Evolutionary conservation across 2,888 invertebrate genomes (phyloP).

Genomic region (Melanchra persicariae): DNA sequence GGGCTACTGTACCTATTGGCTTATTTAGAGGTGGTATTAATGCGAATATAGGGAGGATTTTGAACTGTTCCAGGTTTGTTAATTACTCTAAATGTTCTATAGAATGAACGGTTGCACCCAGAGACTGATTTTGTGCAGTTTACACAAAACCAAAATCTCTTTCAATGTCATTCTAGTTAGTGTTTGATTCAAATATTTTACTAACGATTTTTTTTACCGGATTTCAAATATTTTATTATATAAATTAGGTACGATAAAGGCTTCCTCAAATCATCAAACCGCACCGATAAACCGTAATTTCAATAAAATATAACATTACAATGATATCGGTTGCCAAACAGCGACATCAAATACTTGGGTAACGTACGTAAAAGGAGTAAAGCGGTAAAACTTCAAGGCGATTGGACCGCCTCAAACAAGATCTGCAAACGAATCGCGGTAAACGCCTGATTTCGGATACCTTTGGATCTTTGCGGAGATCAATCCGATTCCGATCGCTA

Average conservation of each 20-base stretch:
- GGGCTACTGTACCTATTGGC: neutral
- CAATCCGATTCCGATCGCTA: slow-evolving; percentile 65
- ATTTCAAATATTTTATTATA: too few species aligned
- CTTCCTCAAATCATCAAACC: neutral
- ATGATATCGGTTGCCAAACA: slow-evolving; percentile 40
- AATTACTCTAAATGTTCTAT: neutral
- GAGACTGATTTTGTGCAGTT: too few species aligned
- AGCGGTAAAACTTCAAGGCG: slow-evolving; percentile 64
- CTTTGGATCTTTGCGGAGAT: slow-evolving; percentile 64
- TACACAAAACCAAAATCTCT: too few species aligned
- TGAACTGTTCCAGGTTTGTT: neutral
- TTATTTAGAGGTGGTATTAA: neutral
- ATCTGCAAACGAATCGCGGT: slow-evolving; percentile 61
- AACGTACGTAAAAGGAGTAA: slow-evolving; percentile 45
- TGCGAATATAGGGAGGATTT: neutral
- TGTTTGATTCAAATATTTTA: too few species aligned
- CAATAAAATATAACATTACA: slow-evolving; percentile 23
- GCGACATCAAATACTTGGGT: slow-evolving; percentile 40
- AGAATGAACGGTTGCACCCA: too few species aligned
- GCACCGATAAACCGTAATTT: slow-evolving; percentile 4
- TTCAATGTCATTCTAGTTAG: too few species aligned
- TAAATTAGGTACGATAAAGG: neutral
- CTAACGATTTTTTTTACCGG: too few species aligned
- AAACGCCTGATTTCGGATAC: slow-evolving; percentile 63
- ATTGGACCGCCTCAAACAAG: slow-evolving; percentile 59